phyloP scores from a whole-genome alignment of 2,797 vertebrate genomes.

The Phrynocephalus forsythii region DNA sequence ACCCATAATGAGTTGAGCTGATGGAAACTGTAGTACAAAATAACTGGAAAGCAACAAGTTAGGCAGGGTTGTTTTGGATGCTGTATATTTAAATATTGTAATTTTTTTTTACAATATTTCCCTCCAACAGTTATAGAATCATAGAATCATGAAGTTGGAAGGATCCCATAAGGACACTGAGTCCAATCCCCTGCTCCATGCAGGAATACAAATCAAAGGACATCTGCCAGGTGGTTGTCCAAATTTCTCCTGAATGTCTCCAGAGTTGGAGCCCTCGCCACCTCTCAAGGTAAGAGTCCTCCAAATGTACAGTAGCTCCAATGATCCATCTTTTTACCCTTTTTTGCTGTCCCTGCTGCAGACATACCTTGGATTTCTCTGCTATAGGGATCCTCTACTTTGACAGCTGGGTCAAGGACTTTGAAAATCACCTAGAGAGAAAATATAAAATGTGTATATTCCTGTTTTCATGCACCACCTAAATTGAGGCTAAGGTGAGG shows the following conservation, averaged over 20 bases:
- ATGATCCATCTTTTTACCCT: not conserved
- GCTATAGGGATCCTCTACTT: slow-evolving; percentile 87
- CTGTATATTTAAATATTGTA: not conserved
- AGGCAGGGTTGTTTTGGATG: slow-evolving; percentile 67
- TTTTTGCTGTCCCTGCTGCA: not conserved
- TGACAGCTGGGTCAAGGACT: slow-evolving; percentile 89
- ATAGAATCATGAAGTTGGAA: too few species aligned
- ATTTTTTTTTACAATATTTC: not conserved
- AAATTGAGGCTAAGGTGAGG: not conserved
- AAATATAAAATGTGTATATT: not conserved
- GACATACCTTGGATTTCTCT: slow-evolving; percentile 63
- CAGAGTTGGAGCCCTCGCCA: too few species aligned
- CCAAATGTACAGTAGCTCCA: not conserved
- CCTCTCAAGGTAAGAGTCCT: not conserved
- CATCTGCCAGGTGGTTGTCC: too few species aligned
- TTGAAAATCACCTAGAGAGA: slow-evolving; percentile 89
- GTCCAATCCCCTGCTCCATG: too few species aligned
- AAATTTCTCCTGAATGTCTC: too few species aligned
- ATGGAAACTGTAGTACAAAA: not conserved
- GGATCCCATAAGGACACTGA: too few species aligned
- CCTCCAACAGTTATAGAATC: too few species aligned
- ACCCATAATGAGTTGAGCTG: not conserved
- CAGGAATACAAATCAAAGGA: too few species aligned
- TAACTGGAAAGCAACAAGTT: not conserved
- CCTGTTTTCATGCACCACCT: not conserved